phyloP scores from a whole-genome alignment of 1,140 invertebrate genomes.

The Pseudomyrmex gracilis region DNA sequence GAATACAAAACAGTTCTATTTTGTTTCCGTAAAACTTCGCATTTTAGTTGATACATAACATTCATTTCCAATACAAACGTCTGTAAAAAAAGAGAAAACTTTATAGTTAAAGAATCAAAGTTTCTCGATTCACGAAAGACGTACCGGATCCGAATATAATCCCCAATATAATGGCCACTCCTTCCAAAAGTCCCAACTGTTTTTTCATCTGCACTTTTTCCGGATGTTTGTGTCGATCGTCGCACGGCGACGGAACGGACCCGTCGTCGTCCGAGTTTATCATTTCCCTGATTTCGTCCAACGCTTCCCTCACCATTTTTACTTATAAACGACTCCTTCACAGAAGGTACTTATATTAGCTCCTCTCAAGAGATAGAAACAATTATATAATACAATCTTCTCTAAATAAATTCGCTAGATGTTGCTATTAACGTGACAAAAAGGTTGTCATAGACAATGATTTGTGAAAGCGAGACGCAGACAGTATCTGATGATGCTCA shows the following conservation, averaged over 20 bases:
- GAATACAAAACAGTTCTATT: not conserved
- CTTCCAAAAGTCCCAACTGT: slow-evolving; percentile 94
- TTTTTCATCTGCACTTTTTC: slow-evolving; percentile 91
- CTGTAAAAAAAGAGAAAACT: too few relatives aligned
- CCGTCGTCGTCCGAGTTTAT: slow-evolving; percentile 55
- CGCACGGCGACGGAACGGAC: not conserved
- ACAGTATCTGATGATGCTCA: too few relatives aligned
- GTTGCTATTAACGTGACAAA: too few relatives aligned
- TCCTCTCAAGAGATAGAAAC: not conserved
- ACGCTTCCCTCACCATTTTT: slow-evolving; percentile 60
- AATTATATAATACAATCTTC: too few relatives aligned
- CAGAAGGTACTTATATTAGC: not conserved
- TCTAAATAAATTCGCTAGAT: too few relatives aligned
- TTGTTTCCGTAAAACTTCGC: too few relatives aligned
- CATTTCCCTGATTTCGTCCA: slow-evolving; percentile 58
- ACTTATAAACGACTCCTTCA: not conserved
- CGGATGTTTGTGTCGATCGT: not conserved
- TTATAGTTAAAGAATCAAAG: too few relatives aligned
- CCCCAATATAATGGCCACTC: slow-evolving; percentile 96
- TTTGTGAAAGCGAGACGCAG: too few relatives aligned
- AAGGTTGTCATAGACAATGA: too few relatives aligned
- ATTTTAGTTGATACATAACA: too few relatives aligned
- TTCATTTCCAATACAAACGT: too few relatives aligned
- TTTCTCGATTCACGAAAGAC: not conserved
- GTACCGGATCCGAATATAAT: slow-evolving; percentile 95